Base-by-base conservation (phyloP, 2,888 invertebrate species). In the Tethea ocularis region DNA sequence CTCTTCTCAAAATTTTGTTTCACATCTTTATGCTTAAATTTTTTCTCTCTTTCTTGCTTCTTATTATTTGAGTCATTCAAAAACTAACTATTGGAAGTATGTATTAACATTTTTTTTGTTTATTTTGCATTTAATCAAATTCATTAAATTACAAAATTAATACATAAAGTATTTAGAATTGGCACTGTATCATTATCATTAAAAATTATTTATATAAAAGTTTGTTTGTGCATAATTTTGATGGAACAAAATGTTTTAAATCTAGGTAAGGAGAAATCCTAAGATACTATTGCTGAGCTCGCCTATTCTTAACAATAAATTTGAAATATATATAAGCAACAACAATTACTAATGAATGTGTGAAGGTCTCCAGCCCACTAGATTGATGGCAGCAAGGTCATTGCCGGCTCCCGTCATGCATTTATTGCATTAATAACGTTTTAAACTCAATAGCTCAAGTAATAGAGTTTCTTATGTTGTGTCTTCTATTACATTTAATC, bases 301-400 rank as follows among this genome's bases (percentile, higher is more conserved):
- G 13, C 53, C 33, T 36, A 54, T 33, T 11, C 33, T 20, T 22
- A 54, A 33, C 33, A 20, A 54, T 26, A 33, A 8, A 54, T 22
- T 54, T 15, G 20, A 33, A 33, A 36, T 20, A 29, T 54, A 51
- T 59, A 54, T 54, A 61, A 57, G 57, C 55, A 60, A 55, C 56
- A 57, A 60, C 57, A 46, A 13, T 20, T 46, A 46, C 46, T 70
- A 68, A 73, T 74, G 80, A 74, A 67, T 82, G 75, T 84, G 83
- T 80, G 82, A 84, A 87, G 86, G 86, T 81, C 78, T 74, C 56
- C 59, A 61, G 63, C 66, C 74, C 69, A 60, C 57, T 61, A 74
- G 77, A 77, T 70, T 77, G 76, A 80, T 83, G 81, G 74, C 75
- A 71, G 73, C 86, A 89, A 91, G 90, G 89, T 88, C 88, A 88